Evolutionary conservation across 2,888 invertebrate genomes (phyloP).

Genomic region (Dastarcus helophoroides): DNA sequence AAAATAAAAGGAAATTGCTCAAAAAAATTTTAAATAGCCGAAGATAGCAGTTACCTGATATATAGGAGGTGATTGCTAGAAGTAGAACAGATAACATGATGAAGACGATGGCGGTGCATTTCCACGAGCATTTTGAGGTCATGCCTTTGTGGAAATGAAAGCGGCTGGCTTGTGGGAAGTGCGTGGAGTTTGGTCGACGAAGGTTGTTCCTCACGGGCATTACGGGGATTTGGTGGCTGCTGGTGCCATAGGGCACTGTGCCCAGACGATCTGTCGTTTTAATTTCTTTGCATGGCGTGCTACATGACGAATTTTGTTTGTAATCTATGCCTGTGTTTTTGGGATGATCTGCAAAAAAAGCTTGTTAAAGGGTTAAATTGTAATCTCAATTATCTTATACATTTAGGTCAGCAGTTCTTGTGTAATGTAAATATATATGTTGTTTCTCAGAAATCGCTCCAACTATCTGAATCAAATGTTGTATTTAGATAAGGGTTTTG

Average conservation of each 20-base stretch:
- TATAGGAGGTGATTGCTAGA: slow-evolving; percentile 72
- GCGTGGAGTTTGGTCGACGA: slow-evolving; percentile 52
- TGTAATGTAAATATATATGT: too few species aligned
- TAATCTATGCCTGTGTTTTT: slow-evolving; percentile 83
- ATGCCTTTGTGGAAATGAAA: slow-evolving; percentile 82
- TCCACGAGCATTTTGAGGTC: slow-evolving; percentile 82
- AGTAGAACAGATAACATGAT: slow-evolving; percentile 74
- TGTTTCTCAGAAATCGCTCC: too few species aligned
- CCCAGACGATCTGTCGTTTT: slow-evolving; percentile 50
- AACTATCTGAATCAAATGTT: too few species aligned
- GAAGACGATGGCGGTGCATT: slow-evolving; percentile 80
- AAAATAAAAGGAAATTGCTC: too few species aligned
- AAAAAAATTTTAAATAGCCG: too few species aligned
- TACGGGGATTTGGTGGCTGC: slow-evolving; percentile 47
- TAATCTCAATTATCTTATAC: too few species aligned
- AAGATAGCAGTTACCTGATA: slow-evolving; percentile 74
- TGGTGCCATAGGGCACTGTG: slow-evolving; percentile 23
- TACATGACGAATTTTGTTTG: slow-evolving; percentile 73
- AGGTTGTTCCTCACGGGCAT: slow-evolving; percentile 65
- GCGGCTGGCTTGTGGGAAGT: slow-evolving; percentile 62
- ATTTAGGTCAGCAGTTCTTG: too few species aligned
- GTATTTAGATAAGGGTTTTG: too few species aligned
- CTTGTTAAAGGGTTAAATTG: too few species aligned
- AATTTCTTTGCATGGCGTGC: slow-evolving; percentile 70
- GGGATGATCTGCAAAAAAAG: slow-evolving; percentile 63